Base-by-base conservation (phyloP, 2,888 invertebrate genomes). In the Rotaria socialis region DNA sequence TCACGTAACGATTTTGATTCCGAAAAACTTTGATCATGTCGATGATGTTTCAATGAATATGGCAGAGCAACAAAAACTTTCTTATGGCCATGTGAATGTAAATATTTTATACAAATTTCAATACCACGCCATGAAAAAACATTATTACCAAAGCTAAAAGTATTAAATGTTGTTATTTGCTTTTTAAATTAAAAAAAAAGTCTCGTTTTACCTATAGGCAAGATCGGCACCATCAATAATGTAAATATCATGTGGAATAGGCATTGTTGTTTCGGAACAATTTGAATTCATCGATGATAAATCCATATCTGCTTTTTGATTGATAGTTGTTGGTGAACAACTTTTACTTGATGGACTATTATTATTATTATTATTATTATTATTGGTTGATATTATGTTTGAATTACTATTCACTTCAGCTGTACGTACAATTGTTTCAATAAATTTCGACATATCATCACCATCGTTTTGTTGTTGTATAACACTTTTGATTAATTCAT, bases 21-120 rank as follows among this genome's bases (percentile, higher is more conserved):
- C 0, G 47, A 80, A 47, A 80, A 47, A 80, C 19, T 22, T 43
- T 24, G 80, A 47, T 80, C 47, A 47, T 80, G 80, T 47, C 80
- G 24, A 47, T 80, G 80, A 80, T 80, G 43, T 80, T 80, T 80
- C 14, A 80, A 80, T 47, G 43, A 47, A 47, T 80, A 80, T 47
- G 80, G 80, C 47, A 80, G 47, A 8, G 47, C 80, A 80, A 80
- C 80, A 80, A n/a, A 80, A 3, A 80, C 80, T 47, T 80, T 80
- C 14, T 80, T 80, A 80, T 80, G 80, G 11, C 80, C 80, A 80
- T 80, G 80, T 24, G 80, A 80, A 80, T 80, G 80, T 47, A 80
- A 47, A 47, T 80, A 80, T 80, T 80, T 80, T 24, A 80, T 24
- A n/a, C 80, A 80, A 4, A 80, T 80, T 47, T 80, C 80, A n/a